Evolutionary conservation across 2,113 vertebrate species (phyloP).

Genomic region (Erinaceus europaeus): DNA sequence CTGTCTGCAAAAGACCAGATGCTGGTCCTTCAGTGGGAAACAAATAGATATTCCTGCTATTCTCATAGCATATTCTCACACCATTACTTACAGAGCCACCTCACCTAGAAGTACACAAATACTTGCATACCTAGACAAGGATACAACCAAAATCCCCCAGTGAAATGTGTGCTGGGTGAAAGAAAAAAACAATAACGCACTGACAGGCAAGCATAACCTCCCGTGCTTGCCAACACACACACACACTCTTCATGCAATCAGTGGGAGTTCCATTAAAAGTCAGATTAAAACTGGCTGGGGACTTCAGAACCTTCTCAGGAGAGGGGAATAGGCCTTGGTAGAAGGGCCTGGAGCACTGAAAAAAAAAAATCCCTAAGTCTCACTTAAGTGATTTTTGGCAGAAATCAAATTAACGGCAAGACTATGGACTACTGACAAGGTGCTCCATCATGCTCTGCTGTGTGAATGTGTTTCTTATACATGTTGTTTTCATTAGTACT

Average conservation of each 20-base stretch:
- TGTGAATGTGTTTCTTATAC: constrained; percentile 67
- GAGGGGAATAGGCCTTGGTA: constrained; percentile 77
- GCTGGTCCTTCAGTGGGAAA: neutral
- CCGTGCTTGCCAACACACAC: neutral
- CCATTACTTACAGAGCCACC: neutral
- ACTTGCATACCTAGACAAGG: neutral
- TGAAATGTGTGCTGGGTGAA: neutral
- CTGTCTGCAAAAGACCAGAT: neutral
- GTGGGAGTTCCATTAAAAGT: constrained; percentile 49
- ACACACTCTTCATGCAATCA: constrained; percentile 1
- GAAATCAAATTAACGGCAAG: constrained; percentile 84
- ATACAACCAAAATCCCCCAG: neutral
- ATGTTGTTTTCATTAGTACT: constrained; percentile 79
- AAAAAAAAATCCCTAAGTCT: constrained; percentile 80
- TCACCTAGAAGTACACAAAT: neutral
- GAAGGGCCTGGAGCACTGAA: constrained; percentile 78
- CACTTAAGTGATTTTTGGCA: constrained; percentile 87
- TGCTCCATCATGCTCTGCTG: constrained; percentile 80
- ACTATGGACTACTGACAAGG: constrained; percentile 82
- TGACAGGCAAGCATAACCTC: neutral
- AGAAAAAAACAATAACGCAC: neutral
- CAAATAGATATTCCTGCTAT: neutral
- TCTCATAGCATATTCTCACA: neutral
- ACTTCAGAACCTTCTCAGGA: constrained; percentile 66
- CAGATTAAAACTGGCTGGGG: constrained; percentile 58